Evolutionary conservation across 2,113 vertebrate genomes (phyloP), one percentile per base, ranked within the genome.

Genomic region (Cnemophilus loriae): DNA sequence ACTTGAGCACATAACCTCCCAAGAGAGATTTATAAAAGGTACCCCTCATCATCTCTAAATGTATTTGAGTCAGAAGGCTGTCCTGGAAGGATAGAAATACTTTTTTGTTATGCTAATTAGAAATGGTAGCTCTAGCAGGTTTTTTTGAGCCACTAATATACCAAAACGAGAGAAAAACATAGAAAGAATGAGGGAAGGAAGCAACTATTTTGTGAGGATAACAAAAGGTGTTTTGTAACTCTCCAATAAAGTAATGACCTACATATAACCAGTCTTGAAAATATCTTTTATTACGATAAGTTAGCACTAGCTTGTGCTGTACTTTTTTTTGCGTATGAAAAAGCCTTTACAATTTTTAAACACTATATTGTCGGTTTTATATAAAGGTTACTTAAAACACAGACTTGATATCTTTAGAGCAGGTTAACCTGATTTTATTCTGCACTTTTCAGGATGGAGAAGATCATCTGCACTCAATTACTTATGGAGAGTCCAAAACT

Each of bases 81-180:
- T 77, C 90, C 69, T 65, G 3, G 21, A 87, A 95, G 76, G 50
- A 84, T 24, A 82, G 10, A 87, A 87, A 50, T 30, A 78, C 16
- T 56, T 90, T 87, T 94, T 90, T 93, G 24, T 91, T 89, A 82
- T 87, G 76, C 11, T 92, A 93, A 96, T 93, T 64, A 83, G 84
- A 87, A 82, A 26, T 18, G 24, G 30, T 67, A 82, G 8, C 16
- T 78, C 11, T 39, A 89, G 19, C 27, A 82, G 67, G 28, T 42
- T 85, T 35, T 39, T 89, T 92, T 89, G 41, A 86, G 79, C 23
- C 22, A 47, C 21, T 70, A 30, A 79, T 68, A 39, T 47, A 46
- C 11, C 14, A 59, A 93, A 74, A 64, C 1, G 13, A 68, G 23
- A 53, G 4, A n/a, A 93, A 80, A 50, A 16, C 10, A 27, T 24